Evolutionary conservation across 2,888 invertebrate genomes (phyloP).

Genomic region (Drosophila anceps): DNA sequence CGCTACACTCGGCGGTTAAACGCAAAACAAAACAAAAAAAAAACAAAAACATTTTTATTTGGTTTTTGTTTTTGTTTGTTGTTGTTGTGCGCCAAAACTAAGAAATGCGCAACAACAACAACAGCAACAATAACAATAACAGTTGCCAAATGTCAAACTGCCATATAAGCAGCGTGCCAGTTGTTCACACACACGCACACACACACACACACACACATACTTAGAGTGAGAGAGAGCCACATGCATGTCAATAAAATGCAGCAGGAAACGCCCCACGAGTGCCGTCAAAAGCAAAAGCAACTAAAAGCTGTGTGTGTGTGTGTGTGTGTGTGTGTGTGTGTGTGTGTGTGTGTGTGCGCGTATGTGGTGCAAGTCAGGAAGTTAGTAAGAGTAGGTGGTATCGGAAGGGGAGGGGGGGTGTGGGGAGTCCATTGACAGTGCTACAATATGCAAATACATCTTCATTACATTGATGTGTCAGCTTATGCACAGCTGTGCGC

Average conservation of each 20-base stretch:
- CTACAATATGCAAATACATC: conserved; percentile 80
- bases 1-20: conserved; percentile 36
- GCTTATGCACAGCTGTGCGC: conserved; percentile 68
- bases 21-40: conserved; percentile 24
- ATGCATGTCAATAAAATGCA: conserved; percentile 73
- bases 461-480: conserved; percentile 80
- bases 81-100: conserved; percentile 42
- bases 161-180: conserved; percentile 46
- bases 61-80: conserved; percentile 2
- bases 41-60: conserved; percentile 5
- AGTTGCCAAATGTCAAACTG: conserved; percentile 45
- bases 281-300: conserved; percentile 69
- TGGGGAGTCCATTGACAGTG: conserved; percentile 61
- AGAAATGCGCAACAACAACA: conserved; percentile 38
- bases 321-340: conserved; percentile 1
- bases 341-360: neutral
- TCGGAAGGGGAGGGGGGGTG: neutral
- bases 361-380: conserved; percentile 8
- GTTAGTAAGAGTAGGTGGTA: neutral
- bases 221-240: conserved; percentile 8
- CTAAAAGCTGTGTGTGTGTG: conserved; percentile 44
- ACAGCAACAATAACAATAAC: conserved; percentile 14
- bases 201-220: conserved; percentile 13
- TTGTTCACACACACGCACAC: conserved; percentile 28
- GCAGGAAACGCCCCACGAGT: conserved; percentile 42